Conservation (phyloP, 2,888 invertebrate genomes). For the Gymnoscelis rufifasciata region DNA sequence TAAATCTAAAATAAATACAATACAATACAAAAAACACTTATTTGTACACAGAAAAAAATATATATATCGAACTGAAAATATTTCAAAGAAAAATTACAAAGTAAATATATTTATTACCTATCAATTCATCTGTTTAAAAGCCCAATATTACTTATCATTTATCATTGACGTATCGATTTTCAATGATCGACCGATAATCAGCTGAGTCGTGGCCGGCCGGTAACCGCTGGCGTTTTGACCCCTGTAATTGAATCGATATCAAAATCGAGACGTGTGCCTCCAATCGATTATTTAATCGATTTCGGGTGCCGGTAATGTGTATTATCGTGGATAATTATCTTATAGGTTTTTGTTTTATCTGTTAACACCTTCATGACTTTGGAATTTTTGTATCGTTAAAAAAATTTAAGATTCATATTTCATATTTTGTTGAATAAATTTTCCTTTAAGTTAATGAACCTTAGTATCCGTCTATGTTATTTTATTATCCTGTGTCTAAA, state of each 20-base stretch:
- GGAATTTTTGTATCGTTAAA: neutral
- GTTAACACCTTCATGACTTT: neutral
- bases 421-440: no score
- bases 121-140: neutral
- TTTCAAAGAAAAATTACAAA: no score
- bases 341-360: neutral
- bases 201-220: slow-evolving; percentile 20
- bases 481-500: no score
- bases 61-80: no score
- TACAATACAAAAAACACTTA: no score
- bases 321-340: neutral
- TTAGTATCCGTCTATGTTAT: no score
- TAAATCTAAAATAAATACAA: no score
- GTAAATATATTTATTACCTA: no score
- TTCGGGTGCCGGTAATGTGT: slow-evolving; percentile 2
- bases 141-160: neutral
- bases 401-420: no score
- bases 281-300: slow-evolving; percentile 7
- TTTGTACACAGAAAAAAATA: no score
- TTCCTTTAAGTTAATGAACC: no score
- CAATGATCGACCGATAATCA: slow-evolving; percentile 25
- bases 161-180: slow-evolving; percentile 22
- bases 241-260: slow-evolving; percentile 21
- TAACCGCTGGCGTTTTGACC: slow-evolving; percentile 21
- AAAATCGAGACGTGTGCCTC: slow-evolving; percentile 8